These are phyloP conservation scores for Drosophila bipectinata DNA, from an alignment of 1,140 invertebrate genomes.

Conservation along the genomic window DNA sequence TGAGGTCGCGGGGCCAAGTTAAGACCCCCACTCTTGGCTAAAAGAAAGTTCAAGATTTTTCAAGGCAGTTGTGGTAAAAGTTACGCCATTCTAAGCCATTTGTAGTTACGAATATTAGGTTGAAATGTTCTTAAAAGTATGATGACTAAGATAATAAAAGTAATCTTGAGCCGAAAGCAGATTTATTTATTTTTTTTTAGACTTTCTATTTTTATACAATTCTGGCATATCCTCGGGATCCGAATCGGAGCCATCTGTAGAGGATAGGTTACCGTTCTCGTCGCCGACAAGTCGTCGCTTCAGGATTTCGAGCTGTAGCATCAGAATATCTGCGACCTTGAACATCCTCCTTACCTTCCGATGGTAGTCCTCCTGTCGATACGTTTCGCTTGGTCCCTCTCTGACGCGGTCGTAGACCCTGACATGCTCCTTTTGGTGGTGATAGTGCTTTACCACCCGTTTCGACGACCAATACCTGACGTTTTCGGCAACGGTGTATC, in stretches of 20 bases:
- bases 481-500: conserved; percentile 55
- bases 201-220: conserved; percentile 19
- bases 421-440: no score
- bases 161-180: no score
- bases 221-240: conserved; percentile 27
- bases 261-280: conserved; percentile 13
- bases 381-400: not conserved
- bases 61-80: not conserved
- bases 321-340: conserved; percentile 25
- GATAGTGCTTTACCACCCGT: not conserved
- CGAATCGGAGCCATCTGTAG: not conserved
- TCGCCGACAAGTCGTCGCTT: conserved; percentile 35
- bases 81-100: not conserved
- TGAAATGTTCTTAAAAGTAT: not conserved
- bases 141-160: not conserved
- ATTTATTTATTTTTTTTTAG: not conserved
- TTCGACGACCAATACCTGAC: conserved; percentile 2
- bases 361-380: conserved; percentile 17
- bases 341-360: conserved; percentile 8
- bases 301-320: conserved; percentile 41
- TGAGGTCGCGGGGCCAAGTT: conserved; percentile 1
- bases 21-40: not conserved
- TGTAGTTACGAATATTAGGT: not conserved
- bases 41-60: conserved; percentile 20
- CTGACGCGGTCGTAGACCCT: not conserved